Conservation (phyloP, 2,797 vertebrate genomes). For the Cyprinodon diabolis region DNA sequence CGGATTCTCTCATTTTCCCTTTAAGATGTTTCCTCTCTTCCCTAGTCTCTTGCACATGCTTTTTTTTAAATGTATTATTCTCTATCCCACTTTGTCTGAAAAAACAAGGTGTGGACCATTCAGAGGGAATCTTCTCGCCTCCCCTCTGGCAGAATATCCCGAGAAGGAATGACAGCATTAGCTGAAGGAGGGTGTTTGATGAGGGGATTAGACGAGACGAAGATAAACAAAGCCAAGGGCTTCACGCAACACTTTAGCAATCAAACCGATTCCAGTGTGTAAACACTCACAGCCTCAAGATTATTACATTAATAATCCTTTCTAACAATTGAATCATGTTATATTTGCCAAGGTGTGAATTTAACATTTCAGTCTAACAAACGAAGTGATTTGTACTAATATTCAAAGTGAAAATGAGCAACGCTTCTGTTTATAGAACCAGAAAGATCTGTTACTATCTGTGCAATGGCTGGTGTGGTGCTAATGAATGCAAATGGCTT, state of each 20-base stretch:
- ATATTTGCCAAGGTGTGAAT: neutral
- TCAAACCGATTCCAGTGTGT: neutral
- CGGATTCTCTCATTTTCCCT: slow-evolving; percentile 61
- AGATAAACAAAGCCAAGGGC: slow-evolving; percentile 28
- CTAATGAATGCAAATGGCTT: neutral
- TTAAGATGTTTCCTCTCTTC: slow-evolving; percentile 40
- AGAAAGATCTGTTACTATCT: neutral
- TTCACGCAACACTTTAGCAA: slow-evolving; percentile 4
- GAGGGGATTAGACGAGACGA: slow-evolving; percentile 35
- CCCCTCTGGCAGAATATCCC: slow-evolving; percentile 33
- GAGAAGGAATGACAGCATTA: slow-evolving; percentile 31
- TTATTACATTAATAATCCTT: slow-evolving; percentile 7
- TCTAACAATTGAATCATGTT: neutral
- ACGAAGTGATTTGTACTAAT: neutral
- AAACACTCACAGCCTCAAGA: neutral
- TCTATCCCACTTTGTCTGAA: slow-evolving; percentile 14
- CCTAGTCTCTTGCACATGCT: slow-evolving; percentile 14
- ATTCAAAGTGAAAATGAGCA: slow-evolving; percentile 1
- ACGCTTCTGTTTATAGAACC: neutral
- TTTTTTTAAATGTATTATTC: neutral
- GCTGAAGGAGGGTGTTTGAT: slow-evolving; percentile 33
- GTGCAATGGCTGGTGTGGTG: neutral
- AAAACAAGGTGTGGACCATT: slow-evolving; percentile 18
- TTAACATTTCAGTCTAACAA: neutral
- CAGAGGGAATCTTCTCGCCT: slow-evolving; percentile 42